Base-by-base conservation (phyloP, 2,888 invertebrate genomes). In the Tetropium fuscum region DNA sequence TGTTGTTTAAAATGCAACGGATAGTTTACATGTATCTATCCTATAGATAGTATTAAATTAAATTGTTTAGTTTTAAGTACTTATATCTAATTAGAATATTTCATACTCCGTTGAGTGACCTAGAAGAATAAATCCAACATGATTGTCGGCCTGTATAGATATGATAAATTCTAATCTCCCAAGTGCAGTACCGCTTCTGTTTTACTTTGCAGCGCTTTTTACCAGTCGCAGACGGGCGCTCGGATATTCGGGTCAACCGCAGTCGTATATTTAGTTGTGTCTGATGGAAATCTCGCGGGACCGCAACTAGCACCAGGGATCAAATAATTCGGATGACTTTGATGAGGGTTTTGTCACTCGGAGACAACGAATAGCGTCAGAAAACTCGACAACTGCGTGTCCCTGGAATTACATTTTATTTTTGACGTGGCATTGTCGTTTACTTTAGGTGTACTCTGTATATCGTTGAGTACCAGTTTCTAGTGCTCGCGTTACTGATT, bases 141-240 rank as follows among this genome's bases (percentile, higher is more conserved):
- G n/a, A n/a, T 3, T 32, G 43, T 34, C 43, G 30, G 53, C 22
- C 53, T 53, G 53, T 43, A 43, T 53, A 53, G 43, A 53, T 53
- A 53, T 53, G 53, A 53, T 53, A 53, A 53, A 53, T 53, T 53
- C 41, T 53, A 53, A 53, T 53, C 43, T 13, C 41, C 10, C 18
- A 27, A 30, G 18, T 53, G 51, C 40, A 51, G 38, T 53, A 41
- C 19, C 16, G 27, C 30, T 22, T n/a, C 15, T 7, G 30, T 44
- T 30, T 44, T 44, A 44, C 30, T 44, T 18, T 30, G 2, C 30
- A 13, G 10, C 25, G 27, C 30, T 15, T 44, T 44, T 44, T 44
- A 44, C 44, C 44, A 27, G 47, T 32, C 45, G 8, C 45, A 27
- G 45, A 18, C 47, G 34, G 47, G 34, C 47, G 20, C 11, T 47